Base-by-base conservation (phyloP, 2,888 invertebrate species). In the Amiota minor region DNA sequence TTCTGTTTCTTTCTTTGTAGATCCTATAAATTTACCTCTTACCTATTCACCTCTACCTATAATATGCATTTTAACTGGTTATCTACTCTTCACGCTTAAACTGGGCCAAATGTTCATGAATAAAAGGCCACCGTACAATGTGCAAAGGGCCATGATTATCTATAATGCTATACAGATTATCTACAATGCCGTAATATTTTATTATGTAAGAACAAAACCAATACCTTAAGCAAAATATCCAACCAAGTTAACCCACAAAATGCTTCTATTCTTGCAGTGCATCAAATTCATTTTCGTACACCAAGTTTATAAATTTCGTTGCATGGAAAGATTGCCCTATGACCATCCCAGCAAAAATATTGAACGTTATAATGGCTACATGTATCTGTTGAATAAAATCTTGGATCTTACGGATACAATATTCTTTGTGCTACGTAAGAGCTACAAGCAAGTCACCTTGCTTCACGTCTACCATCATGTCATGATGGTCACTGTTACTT, bases 51-150 rank as follows among this genome's bases (percentile, higher is more conserved):
- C 67, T 14, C 6, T 50, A 14, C 67, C 67, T 10, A 11, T 68
- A 9, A 6, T 50, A 50, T 20, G 20, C 50, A 68, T 68, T 23
- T 23, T 68, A 68, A 59, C 69, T 55, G 35, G 20, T 12, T 68
- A 68, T 68, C 50, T 18, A 9, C 47, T 68, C 8, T 93, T 95
- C 79, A 93, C 95, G 0, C 90, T 92, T 61, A 91, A 91, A 80
- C 89, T 92, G 84, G 95, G 96, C 0, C 96, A 95, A 0, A 89
- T 90, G 49, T 90, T 92, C 80, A 95, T 95, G 95, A 91, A 91
- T 74, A 90, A 92, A 75, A 90, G 93, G 62, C 88, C 91, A 72
- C 92, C 95, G 0, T 92, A 91, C 79, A 91, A 94, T 71, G 79
- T 95, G 50, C 91, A 93, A 14, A 91, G 90, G 78, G 67, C 94